Evolutionary conservation across 2,113 vertebrate species (phyloP).

Genomic region (Perognathus longimembris): DNA sequence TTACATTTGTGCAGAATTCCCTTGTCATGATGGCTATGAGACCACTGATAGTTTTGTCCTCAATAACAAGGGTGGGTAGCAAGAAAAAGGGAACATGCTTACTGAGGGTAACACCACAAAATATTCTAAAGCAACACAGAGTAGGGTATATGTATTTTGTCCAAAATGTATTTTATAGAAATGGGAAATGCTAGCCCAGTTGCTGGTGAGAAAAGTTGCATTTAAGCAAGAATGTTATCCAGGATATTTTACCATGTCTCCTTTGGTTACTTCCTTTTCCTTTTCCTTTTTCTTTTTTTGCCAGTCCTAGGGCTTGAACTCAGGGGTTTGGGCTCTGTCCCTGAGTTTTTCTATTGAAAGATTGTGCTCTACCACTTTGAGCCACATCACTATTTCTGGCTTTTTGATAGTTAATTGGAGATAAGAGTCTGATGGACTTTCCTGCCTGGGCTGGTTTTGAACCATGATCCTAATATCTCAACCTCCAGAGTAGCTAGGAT

Average conservation of each 20-base stretch:
- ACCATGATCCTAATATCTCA: too few species aligned
- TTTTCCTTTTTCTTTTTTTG: too few species aligned
- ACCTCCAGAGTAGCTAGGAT: too few species aligned
- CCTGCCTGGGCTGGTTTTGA: too few species aligned
- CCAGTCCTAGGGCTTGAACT: too few species aligned
- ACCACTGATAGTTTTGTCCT: conserved; percentile 20
- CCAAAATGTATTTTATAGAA: not conserved
- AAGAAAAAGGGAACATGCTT: not conserved
- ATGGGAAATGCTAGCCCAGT: not conserved
- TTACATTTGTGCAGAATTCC: not conserved
- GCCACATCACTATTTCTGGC: too few species aligned
- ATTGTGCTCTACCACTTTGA: too few species aligned
- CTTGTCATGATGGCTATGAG: not conserved
- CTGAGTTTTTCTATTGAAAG: too few species aligned
- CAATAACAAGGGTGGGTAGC: not conserved
- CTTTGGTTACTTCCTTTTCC: not conserved
- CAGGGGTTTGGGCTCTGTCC: too few species aligned
- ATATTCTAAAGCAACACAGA: not conserved
- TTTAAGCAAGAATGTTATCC: not conserved
- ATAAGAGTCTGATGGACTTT: too few species aligned
- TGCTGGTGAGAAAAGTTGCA: not conserved
- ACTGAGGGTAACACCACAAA: not conserved
- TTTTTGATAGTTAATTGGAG: too few species aligned
- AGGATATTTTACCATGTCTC: not conserved
- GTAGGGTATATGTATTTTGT: not conserved